Base-by-base conservation (phyloP, 2,797 vertebrate genomes). In the Sebastes hopkinsi region DNA sequence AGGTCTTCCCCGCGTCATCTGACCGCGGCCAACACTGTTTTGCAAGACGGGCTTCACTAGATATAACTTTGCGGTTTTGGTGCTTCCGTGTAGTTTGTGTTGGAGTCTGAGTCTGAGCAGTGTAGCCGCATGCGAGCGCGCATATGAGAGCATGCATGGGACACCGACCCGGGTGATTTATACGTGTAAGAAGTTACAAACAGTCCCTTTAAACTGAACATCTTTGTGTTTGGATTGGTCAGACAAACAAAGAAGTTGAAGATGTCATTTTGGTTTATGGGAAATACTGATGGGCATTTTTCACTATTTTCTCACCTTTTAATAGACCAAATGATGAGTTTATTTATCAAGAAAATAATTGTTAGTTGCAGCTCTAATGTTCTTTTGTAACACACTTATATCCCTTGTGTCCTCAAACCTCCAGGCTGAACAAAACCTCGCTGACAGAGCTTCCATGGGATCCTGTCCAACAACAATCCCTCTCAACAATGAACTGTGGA, bases 401-500 rank as follows among this genome's bases (percentile, higher is more conserved):
- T 82, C 8, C 16, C 3, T 67, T 70, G 11, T 89, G 70, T 85
- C 46, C n/a, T 59, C 27, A 60, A 55, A 60, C 50, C 50, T 58
- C 27, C 79, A 93, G 91, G 73, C 64, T 75, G 25, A 72, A 67
- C 22, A n/a, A 14, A 66, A 64, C 9, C 25, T 38, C 42, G 16
- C 12, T 18, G 29, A 36, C 20, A 3, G 30, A 59, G 50, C 38
- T 72, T 60, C 52, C 66, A 71, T 78, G 87, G 79, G 69, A 29
- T 52, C 68, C 2, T 27, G 30, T 76, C 29, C 66, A 46, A 11
- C 54, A 38, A 67, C 55, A 32, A 6, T 50, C 36, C 79, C 20
- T 59, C 36, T 77, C 78, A 77, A 87, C 84, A 86, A 91, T 92
- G 92, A 88, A 67, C 80, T 70, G 56, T 76, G 87, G 74, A 54